A percentile compares a stretch with the other conserved stretches of the same genome.
These are phyloP conservation scores for Euphonia xanthogaster DNA, from an alignment of 2,797 vertebrate species.

Conservation along the genomic window DNA sequence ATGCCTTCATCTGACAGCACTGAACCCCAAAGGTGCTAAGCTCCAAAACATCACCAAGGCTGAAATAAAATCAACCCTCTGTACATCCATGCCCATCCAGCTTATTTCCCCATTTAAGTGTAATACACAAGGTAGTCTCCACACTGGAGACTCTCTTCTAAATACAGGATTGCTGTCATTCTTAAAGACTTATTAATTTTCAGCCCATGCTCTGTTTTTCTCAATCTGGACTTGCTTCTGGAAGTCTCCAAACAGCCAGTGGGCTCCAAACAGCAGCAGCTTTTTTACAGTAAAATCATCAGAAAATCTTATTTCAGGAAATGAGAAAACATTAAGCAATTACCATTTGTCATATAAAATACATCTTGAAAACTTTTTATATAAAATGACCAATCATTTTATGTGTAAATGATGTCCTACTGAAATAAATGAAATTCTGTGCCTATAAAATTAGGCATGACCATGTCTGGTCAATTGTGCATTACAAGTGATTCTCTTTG, in stretches of 20 bases:
- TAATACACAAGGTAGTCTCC: not conserved
- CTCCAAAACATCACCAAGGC: not conserved
- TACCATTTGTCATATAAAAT: not conserved
- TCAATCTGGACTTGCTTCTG: not conserved
- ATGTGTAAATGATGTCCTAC: not conserved
- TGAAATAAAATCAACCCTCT: not conserved
- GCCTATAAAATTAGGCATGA: not conserved
- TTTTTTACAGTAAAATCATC: not conserved
- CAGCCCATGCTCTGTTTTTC: not conserved
- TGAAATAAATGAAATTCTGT: not conserved
- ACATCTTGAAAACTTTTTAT: not conserved
- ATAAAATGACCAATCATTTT: not conserved
- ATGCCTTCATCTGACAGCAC: not conserved
- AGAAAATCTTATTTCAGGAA: slow-evolving; percentile 1
- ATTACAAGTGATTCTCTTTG: not conserved
- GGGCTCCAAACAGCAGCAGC: not conserved
- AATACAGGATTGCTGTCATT: not conserved
- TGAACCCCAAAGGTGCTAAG: rapidly evolving
- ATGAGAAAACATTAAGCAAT: not conserved
- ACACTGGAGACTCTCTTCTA: not conserved
- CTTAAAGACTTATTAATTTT: not conserved
- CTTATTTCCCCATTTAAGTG: not conserved
- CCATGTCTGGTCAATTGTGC: not conserved
- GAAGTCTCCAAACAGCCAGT: not conserved
- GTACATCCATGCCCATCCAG: not conserved